A percentile compares a stretch with the other conserved stretches of the same genome.
phyloP scores from a whole-genome alignment of 2,113 vertebrate species.

The Delphinapterus leucas region DNA sequence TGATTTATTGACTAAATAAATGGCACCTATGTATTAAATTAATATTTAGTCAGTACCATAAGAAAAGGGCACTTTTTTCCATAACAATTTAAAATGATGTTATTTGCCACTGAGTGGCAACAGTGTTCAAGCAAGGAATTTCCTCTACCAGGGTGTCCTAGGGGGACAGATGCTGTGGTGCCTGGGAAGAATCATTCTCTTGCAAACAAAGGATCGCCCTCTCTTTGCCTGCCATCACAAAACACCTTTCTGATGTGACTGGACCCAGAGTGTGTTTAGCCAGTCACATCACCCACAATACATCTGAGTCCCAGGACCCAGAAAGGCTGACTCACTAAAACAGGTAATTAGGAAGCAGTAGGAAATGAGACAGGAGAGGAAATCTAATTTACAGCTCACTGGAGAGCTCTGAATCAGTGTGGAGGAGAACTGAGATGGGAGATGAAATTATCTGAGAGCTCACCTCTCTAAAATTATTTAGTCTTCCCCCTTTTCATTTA shows the following conservation, averaged over 20 bases:
- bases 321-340: conserved; percentile 31
- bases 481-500: conserved; percentile 48
- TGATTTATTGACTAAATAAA: background rate
- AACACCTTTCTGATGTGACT: background rate
- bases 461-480: conserved; percentile 16
- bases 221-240: background rate
- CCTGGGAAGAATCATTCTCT: background rate
- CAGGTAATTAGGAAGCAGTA: conserved; percentile 58
- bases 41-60: background rate
- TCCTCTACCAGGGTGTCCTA: background rate
- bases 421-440: conserved; percentile 39
- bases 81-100: background rate
- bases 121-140: background rate
- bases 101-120: background rate
- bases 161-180: background rate
- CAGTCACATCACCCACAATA: background rate
- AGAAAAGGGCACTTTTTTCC: background rate
- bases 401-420: conserved; percentile 52
- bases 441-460: conserved; percentile 54
- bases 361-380: conserved; percentile 13
- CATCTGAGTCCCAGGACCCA: background rate
- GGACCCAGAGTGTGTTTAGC: background rate
- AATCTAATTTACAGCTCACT: conserved; percentile 59
- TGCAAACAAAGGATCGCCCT: background rate
- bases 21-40: background rate